Percentiles rank a stretch among this genome's conserved stretches.
These are phyloP conservation scores for Dicrostonyx torquatus DNA, from an alignment of 2,797 vertebrate genomes.

Conservation along the genomic window DNA sequence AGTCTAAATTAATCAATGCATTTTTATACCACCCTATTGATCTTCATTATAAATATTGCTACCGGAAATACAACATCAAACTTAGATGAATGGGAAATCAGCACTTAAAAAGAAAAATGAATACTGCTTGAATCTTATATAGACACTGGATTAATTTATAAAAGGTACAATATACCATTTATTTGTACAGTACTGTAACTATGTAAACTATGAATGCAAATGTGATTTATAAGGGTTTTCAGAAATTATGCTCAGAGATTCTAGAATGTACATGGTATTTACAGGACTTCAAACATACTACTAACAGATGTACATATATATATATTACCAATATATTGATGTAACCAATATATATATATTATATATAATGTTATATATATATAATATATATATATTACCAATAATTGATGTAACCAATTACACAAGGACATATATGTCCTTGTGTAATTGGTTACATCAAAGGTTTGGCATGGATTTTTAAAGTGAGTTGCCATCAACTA, in stretches of 20 bases:
- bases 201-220: background rate
- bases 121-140: background rate
- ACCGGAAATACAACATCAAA: slow-evolving; percentile 30
- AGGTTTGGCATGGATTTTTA: background rate
- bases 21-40: background rate
- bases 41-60: background rate
- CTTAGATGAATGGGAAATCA: slow-evolving; percentile 11
- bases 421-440: too few relatives aligned
- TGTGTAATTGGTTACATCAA: background rate
- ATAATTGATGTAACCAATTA: too few relatives aligned
- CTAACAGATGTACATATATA: background rate
- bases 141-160: background rate
- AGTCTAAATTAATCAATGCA: background rate
- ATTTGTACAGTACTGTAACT: background rate
- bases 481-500: background rate
- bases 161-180: background rate
- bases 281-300: background rate
- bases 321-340: too few relatives aligned
- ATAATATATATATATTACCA: too few relatives aligned
- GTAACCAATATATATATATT: too few relatives aligned
- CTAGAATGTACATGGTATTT: background rate
- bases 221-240: background rate
- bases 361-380: too few relatives aligned
- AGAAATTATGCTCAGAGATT: background rate
- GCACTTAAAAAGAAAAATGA: slow-evolving; percentile 16